Evolutionary conservation across 2,888 invertebrate genomes (phyloP).

Genomic region (Drosophila tanythrix): DNA sequence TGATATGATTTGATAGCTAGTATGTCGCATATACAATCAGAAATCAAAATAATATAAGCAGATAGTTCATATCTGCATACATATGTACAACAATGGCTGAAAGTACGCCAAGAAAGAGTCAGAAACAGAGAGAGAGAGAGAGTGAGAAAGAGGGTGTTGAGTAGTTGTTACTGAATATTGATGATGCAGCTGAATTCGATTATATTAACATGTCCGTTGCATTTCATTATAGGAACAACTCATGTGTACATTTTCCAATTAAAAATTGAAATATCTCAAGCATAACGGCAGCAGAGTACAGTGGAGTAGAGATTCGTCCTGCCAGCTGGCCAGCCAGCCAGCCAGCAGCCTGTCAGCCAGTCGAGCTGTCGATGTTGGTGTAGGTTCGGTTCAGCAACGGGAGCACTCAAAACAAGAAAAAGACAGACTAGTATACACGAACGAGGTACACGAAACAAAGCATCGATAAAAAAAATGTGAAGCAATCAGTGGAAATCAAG

Average conservation of each 20-base stretch:
- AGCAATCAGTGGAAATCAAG: conserved; percentile 59
- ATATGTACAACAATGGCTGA: conserved; percentile 9
- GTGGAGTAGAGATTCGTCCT: conserved; percentile 35
- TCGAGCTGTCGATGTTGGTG: conserved; percentile 1
- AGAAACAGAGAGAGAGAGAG: neutral
- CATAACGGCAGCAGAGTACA: conserved; percentile 46
- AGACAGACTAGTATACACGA: conserved; percentile 28
- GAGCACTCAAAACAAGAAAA: neutral
- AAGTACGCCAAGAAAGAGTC: neutral
- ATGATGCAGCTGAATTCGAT: conserved; percentile 54
- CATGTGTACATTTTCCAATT: conserved; percentile 83
- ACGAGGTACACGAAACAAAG: conserved; percentile 60
- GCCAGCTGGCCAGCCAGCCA: conserved; percentile 9
- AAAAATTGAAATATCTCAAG: conserved; percentile 82
- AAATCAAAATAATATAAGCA: conserved; percentile 11
- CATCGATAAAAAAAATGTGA: conserved; percentile 63
- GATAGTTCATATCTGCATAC: neutral
- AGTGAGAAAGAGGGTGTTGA: neutral
- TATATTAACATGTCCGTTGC: conserved; percentile 70
- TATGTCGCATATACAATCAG: conserved; percentile 37
- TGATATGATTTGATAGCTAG: conserved; percentile 51
- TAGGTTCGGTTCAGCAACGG: neutral
- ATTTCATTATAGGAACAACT: conserved; percentile 80
- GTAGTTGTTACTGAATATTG: conserved; percentile 49
- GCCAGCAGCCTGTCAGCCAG: neutral